Percentiles rank a stretch among this genome's conserved stretches.
Conservation (phyloP, 2,113 vertebrate species). For the Felis chaus region DNA sequence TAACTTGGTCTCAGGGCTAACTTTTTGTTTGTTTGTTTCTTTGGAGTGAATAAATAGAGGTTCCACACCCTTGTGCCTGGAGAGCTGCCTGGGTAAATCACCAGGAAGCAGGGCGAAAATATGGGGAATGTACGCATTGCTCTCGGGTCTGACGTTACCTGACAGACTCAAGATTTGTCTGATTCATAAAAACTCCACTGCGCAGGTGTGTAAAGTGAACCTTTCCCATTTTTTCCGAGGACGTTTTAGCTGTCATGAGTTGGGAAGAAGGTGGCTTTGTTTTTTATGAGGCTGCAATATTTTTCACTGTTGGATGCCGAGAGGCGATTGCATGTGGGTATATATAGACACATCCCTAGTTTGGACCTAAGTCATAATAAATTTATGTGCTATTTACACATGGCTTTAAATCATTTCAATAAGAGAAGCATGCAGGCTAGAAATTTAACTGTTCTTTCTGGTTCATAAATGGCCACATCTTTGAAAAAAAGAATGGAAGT, state of each 20-base stretch:
- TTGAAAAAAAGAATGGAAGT: background rate
- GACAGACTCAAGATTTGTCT: conserved; percentile 51
- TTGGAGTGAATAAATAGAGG: conserved; percentile 50
- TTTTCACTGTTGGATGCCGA: conserved; percentile 26
- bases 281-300: conserved; percentile 43
- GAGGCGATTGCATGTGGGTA: background rate
- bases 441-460: conserved; percentile 46
- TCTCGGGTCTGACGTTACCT: conserved; percentile 42
- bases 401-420: conserved; percentile 63
- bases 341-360: background rate
- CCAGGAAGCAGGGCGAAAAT: background rate
- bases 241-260: conserved; percentile 44
- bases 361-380: conserved; percentile 60
- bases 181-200: conserved; percentile 52
- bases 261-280: conserved; percentile 34
- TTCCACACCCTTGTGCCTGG: background rate
- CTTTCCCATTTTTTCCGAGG: conserved; percentile 57
- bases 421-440: conserved; percentile 23
- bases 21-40: conserved; percentile 65
- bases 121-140: background rate
- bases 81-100: background rate
- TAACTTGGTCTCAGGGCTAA: conserved; percentile 57
- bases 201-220: background rate
- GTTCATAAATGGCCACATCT: background rate
- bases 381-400: conserved; percentile 66